These are phyloP conservation scores for Campodea augens DNA, from an alignment of 1,140 invertebrate genomes.

Conservation along the genomic window DNA sequence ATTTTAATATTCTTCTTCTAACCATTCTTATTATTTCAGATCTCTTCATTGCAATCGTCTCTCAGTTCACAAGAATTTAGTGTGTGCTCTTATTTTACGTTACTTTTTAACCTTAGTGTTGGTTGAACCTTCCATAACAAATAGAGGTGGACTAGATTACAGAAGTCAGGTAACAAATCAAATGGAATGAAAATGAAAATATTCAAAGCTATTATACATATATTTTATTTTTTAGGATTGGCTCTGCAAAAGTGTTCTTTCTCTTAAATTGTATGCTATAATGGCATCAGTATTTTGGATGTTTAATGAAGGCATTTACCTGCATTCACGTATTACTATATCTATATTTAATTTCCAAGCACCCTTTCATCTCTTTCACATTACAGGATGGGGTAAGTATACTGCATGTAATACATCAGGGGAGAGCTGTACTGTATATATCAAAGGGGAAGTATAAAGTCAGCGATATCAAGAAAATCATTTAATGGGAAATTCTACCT, in stretches of 20 bases:
- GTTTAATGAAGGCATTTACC: slow-evolving; percentile 33
- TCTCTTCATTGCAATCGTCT: slow-evolving; percentile 28
- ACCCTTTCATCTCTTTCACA: slow-evolving; percentile 26
- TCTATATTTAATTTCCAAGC: slow-evolving; percentile 29
- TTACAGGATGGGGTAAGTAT: slow-evolving; percentile 32
- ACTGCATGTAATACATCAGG: too few species aligned
- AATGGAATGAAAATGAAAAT: neutral
- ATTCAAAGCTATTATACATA: neutral
- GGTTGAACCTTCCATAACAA: slow-evolving; percentile 16
- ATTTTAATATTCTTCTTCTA: neutral
- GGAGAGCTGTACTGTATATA: too few species aligned
- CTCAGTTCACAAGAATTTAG: slow-evolving; percentile 29
- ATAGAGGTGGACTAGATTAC: slow-evolving; percentile 1
- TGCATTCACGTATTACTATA: slow-evolving; percentile 25
- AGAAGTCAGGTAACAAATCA: neutral
- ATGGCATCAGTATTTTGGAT: slow-evolving; percentile 34
- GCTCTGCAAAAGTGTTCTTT: slow-evolving; percentile 27
- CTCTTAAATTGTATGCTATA: slow-evolving; percentile 26
- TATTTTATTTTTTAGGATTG: slow-evolving; percentile 22
- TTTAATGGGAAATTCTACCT: too few species aligned
- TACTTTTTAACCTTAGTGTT: slow-evolving; percentile 26
- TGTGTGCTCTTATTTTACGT: slow-evolving; percentile 26
- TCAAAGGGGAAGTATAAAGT: too few species aligned
- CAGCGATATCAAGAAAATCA: too few species aligned
- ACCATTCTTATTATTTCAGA: slow-evolving; percentile 17